Evolutionary conservation across 2,888 invertebrate species (phyloP).

Genomic region (Acrocyrtus sp.): DNA sequence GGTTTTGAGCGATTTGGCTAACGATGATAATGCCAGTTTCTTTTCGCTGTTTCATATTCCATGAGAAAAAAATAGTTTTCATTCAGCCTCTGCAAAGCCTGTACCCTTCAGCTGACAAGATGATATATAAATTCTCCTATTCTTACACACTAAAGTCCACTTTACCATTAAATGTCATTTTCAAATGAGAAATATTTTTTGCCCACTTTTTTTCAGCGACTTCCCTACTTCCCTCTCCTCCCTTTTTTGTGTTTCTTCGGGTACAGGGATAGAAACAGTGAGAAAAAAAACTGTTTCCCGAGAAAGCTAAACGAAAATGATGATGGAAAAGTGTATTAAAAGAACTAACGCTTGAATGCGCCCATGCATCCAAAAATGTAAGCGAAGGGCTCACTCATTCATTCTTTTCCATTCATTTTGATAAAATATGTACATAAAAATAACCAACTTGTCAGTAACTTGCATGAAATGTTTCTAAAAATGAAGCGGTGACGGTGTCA

Average conservation of each 20-base stretch:
- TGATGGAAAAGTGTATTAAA: slow-evolving; percentile 17
- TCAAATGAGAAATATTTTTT: slow-evolving; percentile 16
- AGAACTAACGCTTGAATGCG: slow-evolving; percentile 32
- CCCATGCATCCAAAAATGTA: slow-evolving; percentile 23
- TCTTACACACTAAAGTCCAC: background rate
- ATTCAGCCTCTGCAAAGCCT: no score
- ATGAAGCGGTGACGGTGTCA: background rate
- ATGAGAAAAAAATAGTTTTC: no score
- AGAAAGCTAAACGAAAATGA: slow-evolving; percentile 17
- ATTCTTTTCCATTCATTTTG: slow-evolving; percentile 1
- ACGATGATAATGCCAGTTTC: no score
- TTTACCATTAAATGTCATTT: background rate
- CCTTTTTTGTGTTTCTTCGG: background rate
- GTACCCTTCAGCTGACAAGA: no score
- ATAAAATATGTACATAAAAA: slow-evolving; percentile 43
- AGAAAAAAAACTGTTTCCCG: slow-evolving; percentile 19
- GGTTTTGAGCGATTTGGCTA: no score
- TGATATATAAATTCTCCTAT: background rate
- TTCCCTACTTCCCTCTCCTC: slow-evolving; percentile 19
- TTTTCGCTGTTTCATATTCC: no score
- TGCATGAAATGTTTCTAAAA: no score
- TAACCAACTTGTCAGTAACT: slow-evolving; percentile 48
- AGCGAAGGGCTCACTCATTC: slow-evolving; percentile 10
- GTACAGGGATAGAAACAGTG: no score
- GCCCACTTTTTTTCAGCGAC: slow-evolving; percentile 7